These are phyloP conservation scores for Choloepus didactylus DNA, from an alignment of 2,797 vertebrate genomes.

Conservation along the genomic window DNA sequence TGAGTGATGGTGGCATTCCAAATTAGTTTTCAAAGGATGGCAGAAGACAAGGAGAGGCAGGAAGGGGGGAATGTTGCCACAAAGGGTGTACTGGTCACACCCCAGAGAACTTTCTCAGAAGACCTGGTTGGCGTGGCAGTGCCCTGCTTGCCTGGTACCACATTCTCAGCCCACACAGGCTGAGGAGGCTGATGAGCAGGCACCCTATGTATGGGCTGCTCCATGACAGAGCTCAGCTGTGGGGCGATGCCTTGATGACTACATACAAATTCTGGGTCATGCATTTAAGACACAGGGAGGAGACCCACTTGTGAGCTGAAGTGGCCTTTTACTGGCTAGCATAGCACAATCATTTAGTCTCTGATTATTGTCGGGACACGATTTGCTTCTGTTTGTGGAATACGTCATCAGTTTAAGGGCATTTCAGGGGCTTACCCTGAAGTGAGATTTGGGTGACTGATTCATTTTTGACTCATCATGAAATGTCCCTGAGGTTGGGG, in stretches of 20 bases:
- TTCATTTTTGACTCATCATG: neutral
- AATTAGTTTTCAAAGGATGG: neutral
- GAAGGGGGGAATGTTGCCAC: neutral
- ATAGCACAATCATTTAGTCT: neutral
- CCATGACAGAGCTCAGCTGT: neutral
- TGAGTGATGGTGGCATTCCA: neutral
- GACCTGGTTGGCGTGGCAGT: neutral
- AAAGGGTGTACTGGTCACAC: neutral
- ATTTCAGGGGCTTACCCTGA: neutral
- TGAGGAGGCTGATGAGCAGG: neutral
- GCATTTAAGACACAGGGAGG: conserved; percentile 38
- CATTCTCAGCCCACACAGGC: conserved; percentile 62
- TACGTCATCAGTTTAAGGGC: neutral
- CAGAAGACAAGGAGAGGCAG: conserved; percentile 5
- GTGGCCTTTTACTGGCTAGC: conserved; percentile 27
- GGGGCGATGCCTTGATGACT: conserved; percentile 31
- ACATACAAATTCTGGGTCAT: conserved; percentile 63
- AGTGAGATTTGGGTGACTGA: neutral
- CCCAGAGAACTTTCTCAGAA: neutral
- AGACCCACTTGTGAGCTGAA: conserved; percentile 42
- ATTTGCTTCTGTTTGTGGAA: conserved; percentile 58
- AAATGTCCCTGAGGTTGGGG: neutral
- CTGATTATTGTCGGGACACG: neutral
- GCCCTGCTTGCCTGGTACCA: neutral
- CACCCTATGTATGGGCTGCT: neutral